Evolutionary conservation across 2,888 invertebrate species (phyloP), one percentile per base, ranked within the genome.

Genomic region (Phengaris alcon): DNA sequence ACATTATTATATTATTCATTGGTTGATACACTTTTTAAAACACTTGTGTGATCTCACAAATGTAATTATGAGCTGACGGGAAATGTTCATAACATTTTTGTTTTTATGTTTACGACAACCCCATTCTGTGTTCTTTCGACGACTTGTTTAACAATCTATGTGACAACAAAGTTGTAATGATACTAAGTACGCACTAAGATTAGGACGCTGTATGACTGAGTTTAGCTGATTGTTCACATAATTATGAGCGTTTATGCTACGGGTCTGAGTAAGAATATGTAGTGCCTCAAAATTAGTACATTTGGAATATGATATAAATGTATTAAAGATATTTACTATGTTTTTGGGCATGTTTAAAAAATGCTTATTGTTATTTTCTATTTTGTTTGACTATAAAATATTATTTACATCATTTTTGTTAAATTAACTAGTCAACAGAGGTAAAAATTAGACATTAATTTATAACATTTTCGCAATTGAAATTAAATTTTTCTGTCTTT

Each of bases 21-120:
- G 74, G 10, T 73, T 75, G 13, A 13, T 57, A 54, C 44, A 13
- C 69, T n/a, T 70, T 52, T 70, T 55, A 7, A 75, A 54, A 22
- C 55, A 70, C 54, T 69, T 75, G 75, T 75, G 68, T 75, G 54
- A 82, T 77, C 80, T 76, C 77, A 80, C 80, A 84, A 82, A 87
- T 92, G 91, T 92, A 88, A 90, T 89, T 86, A 82, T 88, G 85
- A 84, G 80, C 52, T 13, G 72, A 72, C 52, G 72, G 52, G 35
- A 52, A 22, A 72, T 72, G 22, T 52, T 35, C 13, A 54, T 12
- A 13, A 52, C 22, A 12, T 22, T 72, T 72, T 72, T 72, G 72
- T 72, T 72, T 54, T 69, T 72, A 70, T 72, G 35, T 72, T 72
- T 54, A 54, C 12, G 72, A 22, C 15, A 35, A 54, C 54, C 52